Percentiles rank a stretch among this genome's conserved stretches.
phyloP scores from a whole-genome alignment of 2,113 vertebrate genomes.

The Macroglossus sobrinus region DNA sequence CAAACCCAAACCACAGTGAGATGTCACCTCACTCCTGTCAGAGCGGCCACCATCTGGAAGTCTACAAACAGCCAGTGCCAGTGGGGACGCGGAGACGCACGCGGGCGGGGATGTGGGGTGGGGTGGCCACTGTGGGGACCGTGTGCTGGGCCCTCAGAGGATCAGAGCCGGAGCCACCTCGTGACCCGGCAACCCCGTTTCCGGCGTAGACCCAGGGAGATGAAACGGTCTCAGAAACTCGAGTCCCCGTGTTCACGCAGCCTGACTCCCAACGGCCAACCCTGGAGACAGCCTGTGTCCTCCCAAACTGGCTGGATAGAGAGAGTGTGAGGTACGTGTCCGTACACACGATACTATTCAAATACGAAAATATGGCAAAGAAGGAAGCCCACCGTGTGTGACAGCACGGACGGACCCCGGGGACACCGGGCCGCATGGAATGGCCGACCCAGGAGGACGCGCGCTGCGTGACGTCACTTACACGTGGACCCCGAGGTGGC shows the following conservation, averaged over 20 bases:
- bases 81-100: accelerated
- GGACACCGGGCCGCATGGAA: no score
- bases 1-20: background rate
- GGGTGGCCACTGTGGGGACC: background rate
- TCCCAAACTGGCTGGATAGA: accelerated
- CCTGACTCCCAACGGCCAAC: no score
- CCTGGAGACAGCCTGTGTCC: accelerated
- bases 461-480: accelerated
- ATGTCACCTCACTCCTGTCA: background rate
- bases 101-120: background rate
- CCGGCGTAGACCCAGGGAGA: background rate
- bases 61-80: background rate
- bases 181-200: background rate
- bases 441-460: background rate
- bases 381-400: background rate
- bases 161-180: accelerated
- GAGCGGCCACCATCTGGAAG: accelerated
- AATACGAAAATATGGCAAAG: background rate
- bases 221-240: background rate
- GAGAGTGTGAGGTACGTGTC: background rate
- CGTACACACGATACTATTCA: background rate
- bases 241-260: accelerated
- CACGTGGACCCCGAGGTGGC: background rate
- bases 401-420: no score
- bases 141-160: background rate